A percentile compares a stretch with the other conserved stretches of the same genome.
These are phyloP conservation scores for Eupithecia subumbrata DNA, from an alignment of 2,888 invertebrate species.

Conservation along the genomic window DNA sequence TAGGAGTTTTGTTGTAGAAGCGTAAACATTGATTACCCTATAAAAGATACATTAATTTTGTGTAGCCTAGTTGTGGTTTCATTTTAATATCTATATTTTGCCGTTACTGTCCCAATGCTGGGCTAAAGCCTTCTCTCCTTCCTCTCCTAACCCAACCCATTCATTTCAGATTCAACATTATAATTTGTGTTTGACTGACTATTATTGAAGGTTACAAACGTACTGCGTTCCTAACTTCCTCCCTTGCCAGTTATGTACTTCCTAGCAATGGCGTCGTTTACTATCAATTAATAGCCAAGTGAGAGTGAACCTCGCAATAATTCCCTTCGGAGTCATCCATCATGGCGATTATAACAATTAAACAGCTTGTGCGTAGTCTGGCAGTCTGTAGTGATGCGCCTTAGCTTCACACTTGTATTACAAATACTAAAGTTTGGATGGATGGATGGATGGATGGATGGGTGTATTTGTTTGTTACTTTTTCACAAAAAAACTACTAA, in stretches of 20 bases:
- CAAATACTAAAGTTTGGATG: no score
- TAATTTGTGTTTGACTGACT: background rate
- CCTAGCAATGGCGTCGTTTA: slow-evolving; percentile 19
- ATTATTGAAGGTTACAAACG: background rate
- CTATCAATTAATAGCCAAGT: slow-evolving; percentile 35
- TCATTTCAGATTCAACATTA: background rate
- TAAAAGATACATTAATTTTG: no score
- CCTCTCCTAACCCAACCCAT: background rate
- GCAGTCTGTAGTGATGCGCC: slow-evolving; percentile 20
- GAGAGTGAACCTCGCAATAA: slow-evolving; percentile 40
- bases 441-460: no score
- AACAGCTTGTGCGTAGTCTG: slow-evolving; percentile 25
- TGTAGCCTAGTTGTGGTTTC: no score
- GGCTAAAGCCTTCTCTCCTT: no score
- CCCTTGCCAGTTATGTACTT: background rate
- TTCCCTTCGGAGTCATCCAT: slow-evolving; percentile 42
- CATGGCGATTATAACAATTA: slow-evolving; percentile 32
- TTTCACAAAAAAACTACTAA: no score
- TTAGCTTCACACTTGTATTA: background rate
- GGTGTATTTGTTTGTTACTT: no score
- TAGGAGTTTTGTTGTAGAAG: no score
- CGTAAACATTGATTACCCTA: no score
- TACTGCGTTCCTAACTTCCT: background rate
- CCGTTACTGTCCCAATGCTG: no score
- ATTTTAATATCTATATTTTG: no score